Percentiles rank a stretch among this genome's conserved stretches.
Evolutionary conservation across 2,113 vertebrate genomes (phyloP).

Genomic region (Rostratula benghalensis): DNA sequence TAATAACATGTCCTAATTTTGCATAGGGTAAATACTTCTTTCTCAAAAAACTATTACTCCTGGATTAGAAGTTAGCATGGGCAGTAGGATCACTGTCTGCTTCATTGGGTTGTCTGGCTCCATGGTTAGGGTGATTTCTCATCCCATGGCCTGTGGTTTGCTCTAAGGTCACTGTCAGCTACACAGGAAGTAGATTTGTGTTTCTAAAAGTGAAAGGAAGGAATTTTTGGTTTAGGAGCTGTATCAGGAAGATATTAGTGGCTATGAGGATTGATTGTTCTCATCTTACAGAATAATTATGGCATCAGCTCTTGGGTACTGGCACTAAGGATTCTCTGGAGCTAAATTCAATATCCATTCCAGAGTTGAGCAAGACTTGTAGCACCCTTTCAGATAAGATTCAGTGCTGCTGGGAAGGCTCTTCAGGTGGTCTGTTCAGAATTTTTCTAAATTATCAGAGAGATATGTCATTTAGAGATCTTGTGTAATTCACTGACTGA

Average conservation of each 20-base stretch:
- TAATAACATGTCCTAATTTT: neutral
- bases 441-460: neutral
- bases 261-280: neutral
- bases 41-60: neutral
- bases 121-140: neutral
- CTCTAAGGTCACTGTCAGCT: neutral
- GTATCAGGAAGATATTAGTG: neutral
- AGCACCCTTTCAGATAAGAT: neutral
- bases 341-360: neutral
- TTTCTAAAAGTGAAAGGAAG: neutral
- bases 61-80: neutral
- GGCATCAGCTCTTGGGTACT: neutral
- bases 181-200: neutral
- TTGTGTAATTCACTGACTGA: neutral
- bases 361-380: neutral
- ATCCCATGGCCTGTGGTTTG: neutral
- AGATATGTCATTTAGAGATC: neutral
- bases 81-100: neutral
- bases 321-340: neutral
- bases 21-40: neutral
- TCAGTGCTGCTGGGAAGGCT: neutral
- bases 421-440: neutral
- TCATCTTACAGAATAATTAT: neutral
- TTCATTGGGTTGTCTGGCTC: neutral
- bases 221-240: neutral